Evolutionary conservation across 1,140 invertebrate genomes (phyloP), one percentile per base, ranked within the genome.

Genomic region (Neomicropteryx cornuta): DNA sequence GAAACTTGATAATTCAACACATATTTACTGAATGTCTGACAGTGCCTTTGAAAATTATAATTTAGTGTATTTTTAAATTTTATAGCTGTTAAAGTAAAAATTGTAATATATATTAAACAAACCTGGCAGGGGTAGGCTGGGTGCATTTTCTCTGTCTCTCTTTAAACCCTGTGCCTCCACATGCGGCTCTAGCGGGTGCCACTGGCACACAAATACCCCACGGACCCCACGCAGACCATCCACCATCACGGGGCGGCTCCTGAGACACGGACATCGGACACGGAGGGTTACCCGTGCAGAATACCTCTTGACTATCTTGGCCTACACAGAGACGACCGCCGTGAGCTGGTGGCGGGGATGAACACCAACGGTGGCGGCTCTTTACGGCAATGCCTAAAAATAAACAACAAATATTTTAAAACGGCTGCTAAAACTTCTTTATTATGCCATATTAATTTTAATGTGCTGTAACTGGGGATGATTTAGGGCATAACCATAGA

Each of bases 251-350:
- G 1, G 80, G 71, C 2, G 10, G 62, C 57, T 48, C 69, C 71
- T 32, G 21, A 33, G 14, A n/a, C 5, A 43, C 39, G 45, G 14
- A 68, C 65, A 71, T 6, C n/a, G 87, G 85, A 54, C 87, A 90
- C 0, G 86, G 85, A 13, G 85, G 85, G 45, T 83, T 70, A 33
- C 79, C 76, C 18, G 80, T 71, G 49, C 87, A 91, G 44, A 81
- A 79, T 42, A 79, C 75, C 50, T 89, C 83, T 16, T 77, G 73
- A 17, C 74, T 69, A 47, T 92, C 88, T 24, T 75, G 66, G 0
- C 90, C 90, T 1, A 83, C 73, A 55, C 90, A 95, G 5, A 79
- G 77, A n/a, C 82, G 64, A 1, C 90, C 90, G 0, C 87, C 87
- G 51, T 82, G 78, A 0, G 75, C 74, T 0, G 90, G 88, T 1